These are phyloP conservation scores for Amiota minor DNA, from an alignment of 2,888 invertebrate species.

Conservation along the genomic window DNA sequence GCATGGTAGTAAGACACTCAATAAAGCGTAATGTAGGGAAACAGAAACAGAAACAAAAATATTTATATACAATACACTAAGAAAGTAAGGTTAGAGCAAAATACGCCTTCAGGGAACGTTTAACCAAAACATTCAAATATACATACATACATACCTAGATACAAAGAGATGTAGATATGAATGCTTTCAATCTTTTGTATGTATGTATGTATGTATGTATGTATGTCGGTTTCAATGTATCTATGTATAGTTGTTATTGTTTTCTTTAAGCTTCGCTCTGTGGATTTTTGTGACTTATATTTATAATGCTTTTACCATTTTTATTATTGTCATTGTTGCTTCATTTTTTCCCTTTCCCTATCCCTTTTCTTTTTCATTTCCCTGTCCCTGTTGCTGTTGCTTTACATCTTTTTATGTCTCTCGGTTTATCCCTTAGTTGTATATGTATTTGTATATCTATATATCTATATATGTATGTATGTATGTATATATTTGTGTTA, in stretches of 20 bases:
- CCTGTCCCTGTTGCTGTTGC: neutral
- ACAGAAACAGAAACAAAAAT: too few relatives aligned
- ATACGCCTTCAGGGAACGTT: conserved; percentile 37
- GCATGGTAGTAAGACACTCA: conserved; percentile 15
- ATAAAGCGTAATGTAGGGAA: too few relatives aligned
- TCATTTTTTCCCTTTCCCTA: neutral
- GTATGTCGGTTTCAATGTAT: neutral
- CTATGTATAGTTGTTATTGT: too few relatives aligned
- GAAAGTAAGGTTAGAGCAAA: neutral
- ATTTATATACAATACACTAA: too few relatives aligned
- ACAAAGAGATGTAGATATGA: too few relatives aligned
- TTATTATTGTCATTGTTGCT: conserved; percentile 10
- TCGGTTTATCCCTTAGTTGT: neutral
- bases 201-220: neutral
- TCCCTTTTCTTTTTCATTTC: neutral
- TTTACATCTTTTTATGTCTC: neutral
- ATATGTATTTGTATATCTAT: neutral
- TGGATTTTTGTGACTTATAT: conserved; percentile 18
- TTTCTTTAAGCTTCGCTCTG: neutral
- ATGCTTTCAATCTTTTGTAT: too few relatives aligned
- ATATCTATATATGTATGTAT: neutral
- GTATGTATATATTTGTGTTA: conserved; percentile 22
- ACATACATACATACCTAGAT: neutral
- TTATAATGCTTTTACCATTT: neutral
- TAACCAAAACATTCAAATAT: conserved; percentile 7